phyloP scores from a whole-genome alignment of 2,113 vertebrate genomes.

The Oncorhynchus tshawytscha region DNA sequence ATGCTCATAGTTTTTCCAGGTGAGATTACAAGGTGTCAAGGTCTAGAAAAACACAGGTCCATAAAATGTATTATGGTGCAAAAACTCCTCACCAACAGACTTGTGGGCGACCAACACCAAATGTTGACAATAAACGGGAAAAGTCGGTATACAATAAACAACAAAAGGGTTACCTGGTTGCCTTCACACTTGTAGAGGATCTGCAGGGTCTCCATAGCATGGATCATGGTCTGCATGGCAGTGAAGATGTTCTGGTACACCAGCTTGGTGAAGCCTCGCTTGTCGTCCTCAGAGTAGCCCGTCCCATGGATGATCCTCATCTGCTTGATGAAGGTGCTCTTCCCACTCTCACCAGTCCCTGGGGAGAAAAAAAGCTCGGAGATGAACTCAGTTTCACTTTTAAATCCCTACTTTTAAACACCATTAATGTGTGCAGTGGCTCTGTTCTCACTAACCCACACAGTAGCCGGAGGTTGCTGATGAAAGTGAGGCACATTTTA shows the following conservation, averaged over 20 bases:
- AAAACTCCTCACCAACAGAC: too few relatives aligned
- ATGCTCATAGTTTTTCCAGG: too few relatives aligned
- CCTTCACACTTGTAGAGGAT: slow-evolving; percentile 89
- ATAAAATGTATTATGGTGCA: background rate
- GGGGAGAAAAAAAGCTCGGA: slow-evolving; percentile 29
- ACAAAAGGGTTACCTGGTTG: slow-evolving; percentile 79
- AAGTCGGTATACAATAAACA: background rate
- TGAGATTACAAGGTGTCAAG: too few relatives aligned
- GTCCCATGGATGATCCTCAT: slow-evolving; percentile 86
- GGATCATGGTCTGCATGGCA: slow-evolving; percentile 94
- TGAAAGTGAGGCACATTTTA: too few relatives aligned
- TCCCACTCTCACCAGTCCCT: slow-evolving; percentile 78
- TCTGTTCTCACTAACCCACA: too few relatives aligned
- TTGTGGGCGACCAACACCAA: too few relatives aligned
- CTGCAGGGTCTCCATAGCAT: slow-evolving; percentile 89
- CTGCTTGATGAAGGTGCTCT: slow-evolving; percentile 79
- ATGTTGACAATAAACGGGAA: too few relatives aligned
- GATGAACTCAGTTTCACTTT: background rate
- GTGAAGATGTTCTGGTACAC: slow-evolving; percentile 98
- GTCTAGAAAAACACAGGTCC: background rate
- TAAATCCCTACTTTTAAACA: background rate
- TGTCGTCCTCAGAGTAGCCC: slow-evolving; percentile 95
- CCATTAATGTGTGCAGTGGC: too few relatives aligned
- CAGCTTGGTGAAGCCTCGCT: slow-evolving; percentile 86
- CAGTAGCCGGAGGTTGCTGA: too few relatives aligned